Evolutionary conservation across 2,888 invertebrate species (phyloP).

Genomic region (Plutella xylostella): DNA sequence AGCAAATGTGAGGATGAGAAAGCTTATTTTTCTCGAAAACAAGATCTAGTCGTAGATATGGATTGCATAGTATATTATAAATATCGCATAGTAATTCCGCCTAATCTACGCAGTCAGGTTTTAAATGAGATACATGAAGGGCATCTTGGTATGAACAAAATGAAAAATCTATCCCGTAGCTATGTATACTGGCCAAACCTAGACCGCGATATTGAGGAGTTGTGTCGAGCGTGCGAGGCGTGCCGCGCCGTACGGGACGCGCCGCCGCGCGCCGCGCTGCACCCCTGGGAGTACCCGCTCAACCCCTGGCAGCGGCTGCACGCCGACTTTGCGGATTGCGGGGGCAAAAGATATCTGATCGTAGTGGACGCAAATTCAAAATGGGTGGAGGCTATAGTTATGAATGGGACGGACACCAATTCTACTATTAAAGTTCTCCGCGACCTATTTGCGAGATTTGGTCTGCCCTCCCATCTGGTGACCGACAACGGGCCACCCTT

Average conservation of each 20-base stretch:
- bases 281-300: neutral
- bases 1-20: too few relatives aligned
- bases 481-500: neutral
- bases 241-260: neutral
- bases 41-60: too few relatives aligned
- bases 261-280: neutral
- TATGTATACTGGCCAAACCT: slow-evolving; percentile 18
- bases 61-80: too few relatives aligned
- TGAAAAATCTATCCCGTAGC: slow-evolving; percentile 14
- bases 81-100: slow-evolving; percentile 15
- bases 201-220: slow-evolving; percentile 15
- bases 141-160: slow-evolving; percentile 17
- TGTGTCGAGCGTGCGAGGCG: neutral
- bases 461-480: neutral
- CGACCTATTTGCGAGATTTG: neutral
- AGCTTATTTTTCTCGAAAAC: too few relatives aligned
- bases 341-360: neutral
- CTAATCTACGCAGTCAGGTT: slow-evolving; percentile 7
- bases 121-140: slow-evolving; percentile 13
- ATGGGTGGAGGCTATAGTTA: neutral
- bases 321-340: neutral
- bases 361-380: neutral
- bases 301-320: neutral
- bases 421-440: neutral
- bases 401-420: neutral